Base-by-base conservation (phyloP, 1,140 invertebrate genomes). In the Heliothis virescens region DNA sequence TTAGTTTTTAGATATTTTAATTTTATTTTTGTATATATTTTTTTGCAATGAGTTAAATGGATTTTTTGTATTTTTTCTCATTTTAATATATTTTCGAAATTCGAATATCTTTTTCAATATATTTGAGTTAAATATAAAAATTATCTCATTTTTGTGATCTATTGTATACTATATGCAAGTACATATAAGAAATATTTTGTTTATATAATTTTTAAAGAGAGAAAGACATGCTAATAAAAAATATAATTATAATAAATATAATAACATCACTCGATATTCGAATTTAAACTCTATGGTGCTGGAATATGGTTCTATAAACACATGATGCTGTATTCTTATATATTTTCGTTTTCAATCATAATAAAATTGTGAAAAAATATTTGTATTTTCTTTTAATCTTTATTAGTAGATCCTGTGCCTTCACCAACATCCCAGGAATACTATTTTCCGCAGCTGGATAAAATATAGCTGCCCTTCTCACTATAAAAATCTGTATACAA, bases 351-450 rank as follows among this genome's bases (percentile, higher is more conserved):
- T 62, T 79, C 60, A 63, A 74, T 73, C 26, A 26, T 18, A 80
- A 65, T 74, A 80, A 74, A 80, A 65, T 47, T 52, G 21, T 78
- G 26, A 67, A 67, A 78, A 26, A 34, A 11, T 41, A 18, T 55
- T 10, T 47, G 21, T 78, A 16, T 53, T 55, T 67, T 34, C 0
- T 65, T 55, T 47, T 21, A 7, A 3, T 47, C 16, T n/a, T 26
- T 26, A 26, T 2, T 26, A 26, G 21, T 26, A 26, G 21, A 26
- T 26, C 21, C 21, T 26, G 21, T 26, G 21, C 21, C 21, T 26
- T 26, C 21, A 26, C 2, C 21, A 2, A 26, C 21, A 26, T 26
- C 21, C 21, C 21, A 26, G 21, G 21, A 26, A 2, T 26, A 26
- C 21, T 2, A 26, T 2, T 26, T 26, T 26, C 21, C 1, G 21